Percentiles rank a stretch among this genome's conserved stretches.
Evolutionary conservation across 2,797 vertebrate species (phyloP).

Genomic region (Spea hammondii): DNA sequence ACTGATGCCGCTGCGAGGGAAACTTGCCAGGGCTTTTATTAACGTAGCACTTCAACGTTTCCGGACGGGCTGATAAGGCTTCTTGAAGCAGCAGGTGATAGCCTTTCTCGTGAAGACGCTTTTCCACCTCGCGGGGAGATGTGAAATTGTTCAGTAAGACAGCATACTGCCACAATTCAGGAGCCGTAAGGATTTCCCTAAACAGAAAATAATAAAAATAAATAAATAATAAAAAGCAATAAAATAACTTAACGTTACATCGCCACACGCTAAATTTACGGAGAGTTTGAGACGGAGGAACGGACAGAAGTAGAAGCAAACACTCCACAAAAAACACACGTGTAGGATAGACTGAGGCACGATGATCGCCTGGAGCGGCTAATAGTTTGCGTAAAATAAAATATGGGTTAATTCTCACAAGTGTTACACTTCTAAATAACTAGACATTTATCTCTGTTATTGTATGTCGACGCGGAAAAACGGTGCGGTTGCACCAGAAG

Average conservation of each 20-base stretch:
- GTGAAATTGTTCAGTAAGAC: constrained; percentile 88
- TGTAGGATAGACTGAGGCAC: too few relatives aligned
- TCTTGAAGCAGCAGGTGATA: constrained; percentile 69
- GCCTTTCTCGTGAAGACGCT: constrained; percentile 69
- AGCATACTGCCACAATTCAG: constrained; percentile 83
- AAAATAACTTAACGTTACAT: background rate
- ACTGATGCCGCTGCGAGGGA: constrained; percentile 78
- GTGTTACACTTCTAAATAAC: too few relatives aligned
- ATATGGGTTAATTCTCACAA: too few relatives aligned
- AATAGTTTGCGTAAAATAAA: too few relatives aligned
- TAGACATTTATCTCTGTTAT: too few relatives aligned
- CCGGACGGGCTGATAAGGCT: constrained; percentile 55
- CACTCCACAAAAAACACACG: too few relatives aligned
- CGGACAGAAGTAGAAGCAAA: too few relatives aligned
- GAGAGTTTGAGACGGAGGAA: too few relatives aligned
- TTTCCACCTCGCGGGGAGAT: constrained; percentile 65
- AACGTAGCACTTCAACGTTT: constrained; percentile 78
- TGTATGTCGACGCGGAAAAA: too few relatives aligned
- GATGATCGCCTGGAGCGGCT: too few relatives aligned
- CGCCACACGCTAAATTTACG: background rate
- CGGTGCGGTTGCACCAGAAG: too few relatives aligned
- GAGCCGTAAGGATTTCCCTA: constrained; percentile 78
- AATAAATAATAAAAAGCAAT: constrained; percentile 14
- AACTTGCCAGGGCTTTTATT: constrained; percentile 68
- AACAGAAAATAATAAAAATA: constrained; percentile 10